Evolutionary conservation across 1,140 invertebrate species (phyloP).

Genomic region (Gonioctena quinquepunctata): DNA sequence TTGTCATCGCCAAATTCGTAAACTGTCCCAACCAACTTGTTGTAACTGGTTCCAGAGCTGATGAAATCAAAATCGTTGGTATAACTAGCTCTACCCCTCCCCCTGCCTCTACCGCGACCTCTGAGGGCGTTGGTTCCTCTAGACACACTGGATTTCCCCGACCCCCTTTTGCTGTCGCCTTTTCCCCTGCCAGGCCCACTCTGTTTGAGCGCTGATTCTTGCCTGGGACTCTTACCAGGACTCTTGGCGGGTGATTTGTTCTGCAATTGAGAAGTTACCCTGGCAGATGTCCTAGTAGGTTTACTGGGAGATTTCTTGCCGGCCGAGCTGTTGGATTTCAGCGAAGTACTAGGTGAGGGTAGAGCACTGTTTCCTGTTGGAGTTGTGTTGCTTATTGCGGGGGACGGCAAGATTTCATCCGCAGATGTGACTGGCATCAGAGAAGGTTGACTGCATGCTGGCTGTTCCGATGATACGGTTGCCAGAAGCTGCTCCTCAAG

Average conservation of each 20-base stretch:
- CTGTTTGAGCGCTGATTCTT: constrained; percentile 35
- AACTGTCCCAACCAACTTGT: constrained; percentile 81
- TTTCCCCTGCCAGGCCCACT: constrained; percentile 33
- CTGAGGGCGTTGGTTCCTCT: constrained; percentile 63
- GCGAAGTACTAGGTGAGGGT: constrained; percentile 51
- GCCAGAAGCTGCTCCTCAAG: constrained; percentile 40
- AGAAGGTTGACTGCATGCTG: constrained; percentile 43
- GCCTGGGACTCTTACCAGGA: constrained; percentile 74
- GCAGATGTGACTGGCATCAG: constrained; percentile 7
- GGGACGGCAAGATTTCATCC: constrained; percentile 29
- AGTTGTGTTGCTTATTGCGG: constrained; percentile 14
- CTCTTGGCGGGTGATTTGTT: constrained; percentile 72
- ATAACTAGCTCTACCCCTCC: constrained; percentile 54
- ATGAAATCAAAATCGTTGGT: constrained; percentile 53
- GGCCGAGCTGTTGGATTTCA: constrained; percentile 46
- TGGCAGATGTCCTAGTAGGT: constrained; percentile 65
- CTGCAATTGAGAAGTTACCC: constrained; percentile 62
- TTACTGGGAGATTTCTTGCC: constrained; percentile 70
- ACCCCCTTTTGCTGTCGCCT: constrained; percentile 39
- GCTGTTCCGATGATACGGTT: constrained; percentile 26
- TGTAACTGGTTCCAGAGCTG: constrained; percentile 65
- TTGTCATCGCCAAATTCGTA: constrained; percentile 86
- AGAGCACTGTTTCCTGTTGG: constrained; percentile 19
- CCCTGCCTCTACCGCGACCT: constrained; percentile 73
- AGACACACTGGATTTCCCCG: constrained; percentile 58